Conservation (phyloP, 2,888 invertebrate genomes). For the Amphipyra berbera region DNA sequence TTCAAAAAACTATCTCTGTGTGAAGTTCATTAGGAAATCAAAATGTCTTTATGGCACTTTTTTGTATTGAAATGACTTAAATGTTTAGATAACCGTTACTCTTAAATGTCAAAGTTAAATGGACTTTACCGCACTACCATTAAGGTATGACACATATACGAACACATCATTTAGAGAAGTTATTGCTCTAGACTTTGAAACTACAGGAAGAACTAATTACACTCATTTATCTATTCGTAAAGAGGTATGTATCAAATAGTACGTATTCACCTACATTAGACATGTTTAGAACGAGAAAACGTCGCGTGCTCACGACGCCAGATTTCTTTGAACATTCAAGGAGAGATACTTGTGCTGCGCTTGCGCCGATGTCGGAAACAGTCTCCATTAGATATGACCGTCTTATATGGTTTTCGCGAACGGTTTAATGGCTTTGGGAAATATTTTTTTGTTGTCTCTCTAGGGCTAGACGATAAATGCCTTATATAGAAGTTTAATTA, state of each 20-base stretch:
- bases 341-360: constrained; percentile 70
- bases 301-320: constrained; percentile 79
- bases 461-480: neutral
- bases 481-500: neutral
- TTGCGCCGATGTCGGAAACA: constrained; percentile 33
- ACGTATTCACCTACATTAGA: constrained; percentile 52
- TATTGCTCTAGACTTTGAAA: constrained; percentile 27
- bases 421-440: constrained; percentile 19
- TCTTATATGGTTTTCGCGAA: constrained; percentile 28
- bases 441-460: constrained; percentile 8
- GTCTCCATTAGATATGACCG: constrained; percentile 49
- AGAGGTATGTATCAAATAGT: constrained; percentile 28
- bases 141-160: constrained; percentile 1
- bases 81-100: neutral
- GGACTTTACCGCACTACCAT: constrained; percentile 1
- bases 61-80: neutral
- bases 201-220: constrained; percentile 48
- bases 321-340: constrained; percentile 87
- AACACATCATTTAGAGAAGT: constrained; percentile 23
- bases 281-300: constrained; percentile 73
- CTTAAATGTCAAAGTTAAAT: constrained; percentile 31
- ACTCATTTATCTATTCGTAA: constrained; percentile 40
- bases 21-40: too few relatives aligned
- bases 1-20: too few relatives aligned
- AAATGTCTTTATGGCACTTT: neutral